Base-by-base conservation (phyloP, 2,113 vertebrate genomes). In the Canis aureus region DNA sequence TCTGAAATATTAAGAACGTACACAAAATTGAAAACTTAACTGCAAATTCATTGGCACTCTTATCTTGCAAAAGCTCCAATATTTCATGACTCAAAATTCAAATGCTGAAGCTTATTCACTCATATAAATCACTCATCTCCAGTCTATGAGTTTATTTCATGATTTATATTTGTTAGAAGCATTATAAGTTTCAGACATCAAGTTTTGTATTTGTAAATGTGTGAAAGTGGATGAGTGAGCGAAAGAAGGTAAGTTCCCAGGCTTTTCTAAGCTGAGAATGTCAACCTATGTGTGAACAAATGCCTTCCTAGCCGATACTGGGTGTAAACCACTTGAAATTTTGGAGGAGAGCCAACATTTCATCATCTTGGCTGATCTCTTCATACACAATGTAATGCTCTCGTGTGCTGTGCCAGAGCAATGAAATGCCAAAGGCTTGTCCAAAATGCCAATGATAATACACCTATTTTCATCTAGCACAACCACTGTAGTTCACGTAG, bases 311-410 rank as follows among this genome's bases (percentile, higher is more conserved):
- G 97, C 95, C 94, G 98, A 97, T 98, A 98, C 97, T 98, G 98
- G 98, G 98, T 97, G 98, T 98, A 97, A 98, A 96, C 97, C 16
- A 10, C 92, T 98, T 89, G 94, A 98, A 91, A 96, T 98, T 95
- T 98, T 98, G 98, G 98, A 98, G 96, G 23, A 74, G 38, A 95
- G 97, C 97, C 98, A 98, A 89, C 67, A 93, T 98, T 98, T 98
- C 98, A 97, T 98, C 98, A 98, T 97, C 97, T 29, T 74, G 11
- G 97, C 98, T 95, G 74, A 89, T 97, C 97, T 96, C 87, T 97
- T 94, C 43, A 27, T 94, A 96, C 93, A 98, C 95, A 96, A 91
- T 96, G 87, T 96, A 95, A 94, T 85, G 97, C 91, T 95, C 76
- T 91, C 73, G 32, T 98, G 94, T 98, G 98, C 96, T 74, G 62